Evolutionary conservation across 2,113 vertebrate species (phyloP).

Genomic region (Scomber japonicus): DNA sequence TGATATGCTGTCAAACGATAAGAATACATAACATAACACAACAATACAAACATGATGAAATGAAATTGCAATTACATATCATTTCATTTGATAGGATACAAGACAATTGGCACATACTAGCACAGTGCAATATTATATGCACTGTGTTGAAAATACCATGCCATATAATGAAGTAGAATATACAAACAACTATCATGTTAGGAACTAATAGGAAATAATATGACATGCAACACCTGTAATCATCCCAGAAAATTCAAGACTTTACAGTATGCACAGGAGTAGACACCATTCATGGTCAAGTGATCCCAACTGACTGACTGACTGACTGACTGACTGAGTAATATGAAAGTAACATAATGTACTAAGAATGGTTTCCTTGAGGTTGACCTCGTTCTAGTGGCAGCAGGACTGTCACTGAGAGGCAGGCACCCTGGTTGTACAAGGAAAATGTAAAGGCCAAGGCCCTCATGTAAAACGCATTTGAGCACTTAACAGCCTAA

Average conservation of each 20-base stretch:
- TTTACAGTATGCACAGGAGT: background rate
- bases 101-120: too few species aligned
- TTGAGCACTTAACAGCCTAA: slow-evolving; percentile 22
- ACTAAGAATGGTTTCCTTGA: background rate
- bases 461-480: slow-evolving; percentile 12
- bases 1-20: background rate
- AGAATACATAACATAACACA: background rate
- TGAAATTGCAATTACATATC: background rate
- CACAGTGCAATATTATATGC: background rate
- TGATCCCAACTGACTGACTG: background rate
- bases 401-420: slow-evolving; percentile 9
- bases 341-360: background rate
- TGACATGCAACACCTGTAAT: slow-evolving; percentile 17
- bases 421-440: background rate
- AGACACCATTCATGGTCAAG: background rate
- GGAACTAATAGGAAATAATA: background rate
- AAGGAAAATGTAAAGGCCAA: slow-evolving; percentile 40
- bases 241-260: slow-evolving; percentile 2
- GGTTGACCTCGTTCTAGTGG: background rate
- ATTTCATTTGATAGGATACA: background rate
- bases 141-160: background rate
- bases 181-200: background rate
- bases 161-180: background rate
- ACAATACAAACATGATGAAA: background rate
- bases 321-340: background rate